Evolutionary conservation across 2,888 invertebrate species (phyloP), one percentile per base, ranked within the genome.

Genomic region (Peribatodes rhomboidaria): DNA sequence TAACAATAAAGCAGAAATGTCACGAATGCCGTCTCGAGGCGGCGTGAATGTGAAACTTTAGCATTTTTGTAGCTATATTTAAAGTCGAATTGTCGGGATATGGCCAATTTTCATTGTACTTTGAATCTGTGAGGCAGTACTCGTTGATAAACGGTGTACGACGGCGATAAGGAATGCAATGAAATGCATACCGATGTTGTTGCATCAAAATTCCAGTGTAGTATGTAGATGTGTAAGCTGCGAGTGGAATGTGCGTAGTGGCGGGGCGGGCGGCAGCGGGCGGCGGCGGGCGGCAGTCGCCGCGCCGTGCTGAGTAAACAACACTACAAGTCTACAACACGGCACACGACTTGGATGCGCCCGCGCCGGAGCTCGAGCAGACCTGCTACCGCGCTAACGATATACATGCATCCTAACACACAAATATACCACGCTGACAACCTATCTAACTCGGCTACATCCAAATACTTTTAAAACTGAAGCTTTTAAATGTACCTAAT

Each of bases 1-100:
- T 86, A 86, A 89, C 85, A 86, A 88, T 89, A 89, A 88, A 86
- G 82, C 79, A 83, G 82, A 84, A 85, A 86, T 86, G 84, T 86
- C 83, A 82, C 83, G 81, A 85, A 81, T 79, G 78, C 80, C 78
- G 79, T 74, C 78, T 79, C 71, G 67, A 73, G 72, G 37, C 22
- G 76, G 78, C 79, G 71, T 72, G 71, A 76, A 80, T 77, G 72
- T 69, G 68, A 14, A 68, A 74, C 62, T 68, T 35, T 68, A 72
- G 75, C 69, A 72, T 76, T 75, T 77, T 76, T 73, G 61, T 70
- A 68, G 70, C 72, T 70, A 67, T 57, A 61, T 65, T 67, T 74
- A 60, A 70, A 52, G 63, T 33, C 16, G 56, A 57, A 35, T 59
- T 44, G 39, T 61, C 56, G 56, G 16, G 37, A 61, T 57, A 57